These are phyloP conservation scores for Mirounga angustirostris DNA, from an alignment of 2,113 vertebrate species.

Conservation along the genomic window DNA sequence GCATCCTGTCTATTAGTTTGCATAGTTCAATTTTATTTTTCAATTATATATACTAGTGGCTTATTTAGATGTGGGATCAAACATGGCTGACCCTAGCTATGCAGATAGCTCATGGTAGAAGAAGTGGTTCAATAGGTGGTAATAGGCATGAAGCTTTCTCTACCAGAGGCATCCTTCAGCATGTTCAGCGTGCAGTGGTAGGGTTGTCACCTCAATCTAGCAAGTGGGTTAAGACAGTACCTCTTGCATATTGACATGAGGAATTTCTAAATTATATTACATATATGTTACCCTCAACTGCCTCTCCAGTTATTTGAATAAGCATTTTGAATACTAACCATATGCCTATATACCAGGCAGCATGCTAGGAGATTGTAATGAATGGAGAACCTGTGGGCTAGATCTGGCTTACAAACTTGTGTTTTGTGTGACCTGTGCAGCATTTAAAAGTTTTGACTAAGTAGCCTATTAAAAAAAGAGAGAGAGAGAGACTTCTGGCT, in stretches of 20 bases:
- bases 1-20: background rate
- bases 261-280: background rate
- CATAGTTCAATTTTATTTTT: background rate
- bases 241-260: background rate
- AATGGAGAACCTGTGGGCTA: background rate
- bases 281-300: background rate
- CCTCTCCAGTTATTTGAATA: background rate
- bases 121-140: background rate
- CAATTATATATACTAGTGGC: background rate
- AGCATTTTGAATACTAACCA: background rate
- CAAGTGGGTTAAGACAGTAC: background rate
- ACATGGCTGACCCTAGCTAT: background rate
- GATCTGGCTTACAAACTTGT: background rate
- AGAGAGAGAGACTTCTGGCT: background rate
- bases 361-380: background rate
- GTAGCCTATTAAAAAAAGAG: background rate
- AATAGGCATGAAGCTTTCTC: rapidly evolving
- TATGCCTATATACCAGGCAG: background rate
- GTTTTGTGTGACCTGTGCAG: constrained; percentile 13
- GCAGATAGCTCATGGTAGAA: background rate
- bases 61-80: background rate
- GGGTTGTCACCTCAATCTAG: too few species aligned
- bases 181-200: background rate
- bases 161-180: background rate
- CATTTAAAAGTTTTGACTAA: constrained; percentile 7